Evolutionary conservation across 2,797 vertebrate genomes (phyloP).

Genomic region (Rousettus madagascariensis): DNA sequence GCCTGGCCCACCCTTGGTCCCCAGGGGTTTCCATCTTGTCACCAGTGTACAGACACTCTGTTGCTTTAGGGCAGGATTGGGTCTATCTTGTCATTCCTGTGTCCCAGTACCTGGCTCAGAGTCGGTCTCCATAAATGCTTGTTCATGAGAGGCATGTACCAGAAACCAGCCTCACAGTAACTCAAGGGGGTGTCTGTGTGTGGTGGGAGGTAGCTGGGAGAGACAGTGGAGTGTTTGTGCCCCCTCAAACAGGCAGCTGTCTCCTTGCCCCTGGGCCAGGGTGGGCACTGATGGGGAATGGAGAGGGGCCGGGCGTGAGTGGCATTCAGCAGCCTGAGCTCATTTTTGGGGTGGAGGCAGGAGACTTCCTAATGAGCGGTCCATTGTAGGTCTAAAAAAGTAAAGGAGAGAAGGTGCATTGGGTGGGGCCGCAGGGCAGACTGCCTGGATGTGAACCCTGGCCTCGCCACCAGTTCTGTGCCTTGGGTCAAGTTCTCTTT

Average conservation of each 20-base stretch:
- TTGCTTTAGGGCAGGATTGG: background rate
- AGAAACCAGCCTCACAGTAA: background rate
- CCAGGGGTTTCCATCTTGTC: background rate
- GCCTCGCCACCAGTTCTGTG: background rate
- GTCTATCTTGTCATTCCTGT: background rate
- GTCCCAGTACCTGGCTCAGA: background rate
- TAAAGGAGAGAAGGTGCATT: background rate
- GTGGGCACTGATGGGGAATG: background rate
- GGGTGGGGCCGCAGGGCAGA: background rate
- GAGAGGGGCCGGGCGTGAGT: background rate
- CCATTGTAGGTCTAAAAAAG: too few species aligned
- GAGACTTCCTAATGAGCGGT: background rate
- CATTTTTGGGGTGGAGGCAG: background rate
- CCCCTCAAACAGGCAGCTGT: background rate
- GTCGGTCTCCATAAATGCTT: background rate
- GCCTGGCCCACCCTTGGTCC: background rate
- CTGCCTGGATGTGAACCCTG: background rate
- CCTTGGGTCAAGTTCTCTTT: background rate
- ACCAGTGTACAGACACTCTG: background rate
- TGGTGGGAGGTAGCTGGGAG: background rate
- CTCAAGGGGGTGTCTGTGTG: background rate
- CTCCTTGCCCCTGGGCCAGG: background rate
- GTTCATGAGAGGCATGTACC: background rate
- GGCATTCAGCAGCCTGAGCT: background rate
- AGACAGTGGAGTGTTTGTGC: background rate